Evolutionary conservation across 92 coral and sea anemone genomes (phyloP).

Genomic region (Porites rus): DNA sequence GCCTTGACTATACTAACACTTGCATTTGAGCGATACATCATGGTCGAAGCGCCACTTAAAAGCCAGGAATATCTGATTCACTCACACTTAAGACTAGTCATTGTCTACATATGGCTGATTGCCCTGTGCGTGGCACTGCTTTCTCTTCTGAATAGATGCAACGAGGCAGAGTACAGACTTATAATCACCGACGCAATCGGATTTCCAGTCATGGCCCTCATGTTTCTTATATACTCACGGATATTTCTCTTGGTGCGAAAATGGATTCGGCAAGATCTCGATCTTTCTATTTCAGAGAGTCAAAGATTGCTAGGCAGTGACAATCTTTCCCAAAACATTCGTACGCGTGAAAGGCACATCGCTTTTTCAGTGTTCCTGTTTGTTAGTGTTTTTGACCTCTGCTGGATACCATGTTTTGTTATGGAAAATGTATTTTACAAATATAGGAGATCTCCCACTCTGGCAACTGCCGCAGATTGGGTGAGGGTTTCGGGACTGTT

Average conservation of each 20-base stretch:
- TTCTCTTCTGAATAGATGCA: not conserved
- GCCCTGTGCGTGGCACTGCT: slow-evolving; percentile 6
- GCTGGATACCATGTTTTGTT: slow-evolving; percentile 43
- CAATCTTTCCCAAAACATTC: not conserved
- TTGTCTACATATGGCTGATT: slow-evolving; percentile 39
- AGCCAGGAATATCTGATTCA: slow-evolving; percentile 32
- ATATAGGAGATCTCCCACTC: not conserved
- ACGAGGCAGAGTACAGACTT: slow-evolving; percentile 7
- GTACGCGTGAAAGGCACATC: slow-evolving; percentile 14
- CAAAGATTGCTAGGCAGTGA: slow-evolving; percentile 9
- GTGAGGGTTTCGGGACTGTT: slow-evolving; percentile 22
- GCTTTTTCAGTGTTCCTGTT: slow-evolving; percentile 39
- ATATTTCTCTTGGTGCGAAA: slow-evolving; percentile 41
- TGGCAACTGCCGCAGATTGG: slow-evolving; percentile 5
- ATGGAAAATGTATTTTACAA: slow-evolving; percentile 24
- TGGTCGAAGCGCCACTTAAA: slow-evolving; percentile 34
- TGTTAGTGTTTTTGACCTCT: slow-evolving; percentile 35
- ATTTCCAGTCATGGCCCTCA: slow-evolving; percentile 31
- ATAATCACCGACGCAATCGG: slow-evolving; percentile 26
- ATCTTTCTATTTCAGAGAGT: not conserved
- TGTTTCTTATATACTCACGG: slow-evolving; percentile 33
- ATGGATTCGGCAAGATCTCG: slow-evolving; percentile 32
- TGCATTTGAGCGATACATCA: slow-evolving; percentile 40
- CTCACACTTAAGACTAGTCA: slow-evolving; percentile 34
- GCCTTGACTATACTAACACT: slow-evolving; percentile 34